phyloP scores from a whole-genome alignment of 2,888 invertebrate genomes.

The Cremastinae sp. region DNA sequence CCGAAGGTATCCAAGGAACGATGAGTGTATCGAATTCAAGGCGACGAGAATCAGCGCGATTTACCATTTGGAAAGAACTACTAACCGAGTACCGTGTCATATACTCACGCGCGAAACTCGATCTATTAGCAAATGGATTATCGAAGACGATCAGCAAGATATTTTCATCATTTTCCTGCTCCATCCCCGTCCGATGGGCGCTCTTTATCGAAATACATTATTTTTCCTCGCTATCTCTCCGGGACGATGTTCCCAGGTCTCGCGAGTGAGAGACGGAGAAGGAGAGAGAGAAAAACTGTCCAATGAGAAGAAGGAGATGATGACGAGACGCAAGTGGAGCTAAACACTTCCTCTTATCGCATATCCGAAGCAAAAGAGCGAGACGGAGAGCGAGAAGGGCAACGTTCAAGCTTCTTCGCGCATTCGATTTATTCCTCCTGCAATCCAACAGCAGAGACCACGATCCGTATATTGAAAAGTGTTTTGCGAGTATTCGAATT shows the following conservation, averaged over 20 bases:
- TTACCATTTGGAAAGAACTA: no score
- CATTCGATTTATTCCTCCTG: slow-evolving; percentile 18
- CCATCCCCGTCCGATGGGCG: background rate
- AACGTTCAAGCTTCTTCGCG: slow-evolving; percentile 26
- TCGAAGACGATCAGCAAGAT: no score
- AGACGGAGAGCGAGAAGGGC: slow-evolving; percentile 14
- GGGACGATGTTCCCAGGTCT: slow-evolving; percentile 23
- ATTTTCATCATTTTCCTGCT: no score
- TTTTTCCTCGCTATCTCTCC: slow-evolving; percentile 28
- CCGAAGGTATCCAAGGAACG: no score
- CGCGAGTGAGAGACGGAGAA: background rate
- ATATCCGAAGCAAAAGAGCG: slow-evolving; percentile 28
- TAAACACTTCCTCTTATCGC: slow-evolving; percentile 37
- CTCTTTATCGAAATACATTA: slow-evolving; percentile 10
- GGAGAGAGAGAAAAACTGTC: slow-evolving; percentile 8
- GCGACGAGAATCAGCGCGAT: no score
- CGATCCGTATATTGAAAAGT: no score
- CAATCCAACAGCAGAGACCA: background rate
- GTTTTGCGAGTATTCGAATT: no score
- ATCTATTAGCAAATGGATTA: no score
- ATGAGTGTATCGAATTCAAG: no score
- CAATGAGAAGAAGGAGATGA: slow-evolving; percentile 33
- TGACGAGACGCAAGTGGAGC: slow-evolving; percentile 20
- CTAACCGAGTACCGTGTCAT: no score
- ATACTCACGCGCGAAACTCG: no score